Evolutionary conservation across 1,140 invertebrate species (phyloP).

Genomic region (Drosophila cardini): DNA sequence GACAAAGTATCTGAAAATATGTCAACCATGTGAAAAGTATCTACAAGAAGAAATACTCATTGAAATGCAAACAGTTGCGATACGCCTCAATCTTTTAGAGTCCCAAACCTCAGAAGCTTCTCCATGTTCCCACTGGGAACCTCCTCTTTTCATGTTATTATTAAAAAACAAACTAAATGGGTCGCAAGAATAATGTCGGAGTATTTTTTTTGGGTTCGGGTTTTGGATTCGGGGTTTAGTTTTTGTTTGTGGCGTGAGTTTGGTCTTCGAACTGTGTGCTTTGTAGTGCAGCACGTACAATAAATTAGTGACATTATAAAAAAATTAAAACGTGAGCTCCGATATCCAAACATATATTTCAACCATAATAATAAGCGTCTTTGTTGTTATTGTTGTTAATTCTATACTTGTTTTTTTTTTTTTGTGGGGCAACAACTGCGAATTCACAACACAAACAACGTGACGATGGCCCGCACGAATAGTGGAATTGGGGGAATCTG

Average conservation of each 20-base stretch:
- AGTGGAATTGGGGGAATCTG: constrained; percentile 10
- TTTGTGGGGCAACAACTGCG: constrained; percentile 44
- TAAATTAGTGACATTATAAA: constrained; percentile 82
- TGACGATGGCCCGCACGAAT: constrained; percentile 47
- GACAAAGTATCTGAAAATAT: constrained; percentile 55
- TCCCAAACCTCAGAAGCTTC: not conserved
- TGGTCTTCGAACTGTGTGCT: constrained; percentile 54
- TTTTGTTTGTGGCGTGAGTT: constrained; percentile 1
- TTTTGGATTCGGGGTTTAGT: not conserved
- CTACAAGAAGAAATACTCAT: constrained; percentile 35
- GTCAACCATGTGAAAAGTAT: constrained; percentile 38
- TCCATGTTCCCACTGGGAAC: constrained; percentile 22
- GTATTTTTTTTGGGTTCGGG: not conserved
- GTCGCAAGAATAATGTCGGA: constrained; percentile 51
- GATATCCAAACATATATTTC: constrained; percentile 67
- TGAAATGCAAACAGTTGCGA: constrained; percentile 64
- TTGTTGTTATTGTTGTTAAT: constrained; percentile 27
- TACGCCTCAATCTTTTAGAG: not conserved
- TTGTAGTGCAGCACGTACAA: constrained; percentile 81
- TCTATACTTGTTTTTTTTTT: not conserved
- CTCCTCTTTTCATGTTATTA: constrained; percentile 63
- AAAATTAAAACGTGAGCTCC: constrained; percentile 81
- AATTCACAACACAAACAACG: constrained; percentile 77
- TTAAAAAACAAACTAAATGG: constrained; percentile 78
- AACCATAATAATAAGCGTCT: constrained; percentile 69